Evolutionary conservation across 2,113 vertebrate species (phyloP), one percentile per base, ranked within the genome.

Genomic region (Gallinago undulata): DNA sequence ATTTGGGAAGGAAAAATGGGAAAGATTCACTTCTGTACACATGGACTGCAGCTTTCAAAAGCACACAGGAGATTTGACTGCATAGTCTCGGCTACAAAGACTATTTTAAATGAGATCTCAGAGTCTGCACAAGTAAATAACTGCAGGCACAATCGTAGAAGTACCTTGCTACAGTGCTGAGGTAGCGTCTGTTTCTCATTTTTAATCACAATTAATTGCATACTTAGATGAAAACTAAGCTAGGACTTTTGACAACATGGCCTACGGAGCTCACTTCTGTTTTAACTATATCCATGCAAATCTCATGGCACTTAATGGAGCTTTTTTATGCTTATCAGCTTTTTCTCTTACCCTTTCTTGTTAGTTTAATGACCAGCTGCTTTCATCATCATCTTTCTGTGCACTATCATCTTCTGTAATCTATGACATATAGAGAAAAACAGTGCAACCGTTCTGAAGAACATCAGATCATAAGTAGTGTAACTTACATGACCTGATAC

Each of bases 51-150:
- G 12, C 53, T 89, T 72, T 60, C 60, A 55, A 45, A 91, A 51
- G 57, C 63, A 47, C 24, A 8, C 4, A 11, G 21, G 80, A 70
- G 85, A 62, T 55, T 35, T 83, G 55, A 13, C 68, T 76, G 25
- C 4, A 19, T 12, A 62, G 19, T 72, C 57, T 81, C 87, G 90
- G 70, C 70, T 84, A 85, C 48, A 86, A 85, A 88, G 18, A 43
- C 30, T 23, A 9, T 89, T 93, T 68, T 18, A 89, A 88, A 78
- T 3, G 39, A 81, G 68, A 66, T 81, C 51, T 53, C 68, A 53
- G 51, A 94, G 72, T 10, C 73, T 87, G 64, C 73, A 84, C 83
- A 70, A 37, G 92, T 48, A 93, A 97, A 93, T 90, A 94, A 89
- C 92, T 87, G 39, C 83, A 89, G 96, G 93, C 95, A 87, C 8